Evolutionary conservation across 2,888 invertebrate species (phyloP).

Genomic region (Neelides folsomi): DNA sequence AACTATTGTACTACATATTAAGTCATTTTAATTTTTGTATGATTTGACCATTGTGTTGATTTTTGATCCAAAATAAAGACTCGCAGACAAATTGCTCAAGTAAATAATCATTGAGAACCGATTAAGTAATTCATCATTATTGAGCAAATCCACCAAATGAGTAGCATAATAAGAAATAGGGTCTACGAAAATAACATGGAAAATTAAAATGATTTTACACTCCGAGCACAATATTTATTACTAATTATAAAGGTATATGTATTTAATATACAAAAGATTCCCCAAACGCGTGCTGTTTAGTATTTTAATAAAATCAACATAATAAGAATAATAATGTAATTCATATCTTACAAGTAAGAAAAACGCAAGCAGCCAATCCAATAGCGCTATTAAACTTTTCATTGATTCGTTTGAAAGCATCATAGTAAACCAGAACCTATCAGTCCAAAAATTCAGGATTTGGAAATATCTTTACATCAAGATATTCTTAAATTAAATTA

Average conservation of each 20-base stretch:
- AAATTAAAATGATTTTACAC: too few relatives aligned
- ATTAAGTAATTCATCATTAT: conserved; percentile 4
- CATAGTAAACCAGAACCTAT: conserved; percentile 1
- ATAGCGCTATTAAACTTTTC: conserved; percentile 4
- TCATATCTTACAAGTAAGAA: neutral
- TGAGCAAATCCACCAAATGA: conserved; percentile 7
- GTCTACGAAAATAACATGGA: neutral
- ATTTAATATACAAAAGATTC: too few relatives aligned
- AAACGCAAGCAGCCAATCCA: conserved; percentile 2
- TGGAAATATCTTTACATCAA: too few relatives aligned
- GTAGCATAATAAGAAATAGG: conserved; percentile 6
- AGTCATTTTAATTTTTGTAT: too few relatives aligned
- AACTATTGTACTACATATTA: too few relatives aligned
- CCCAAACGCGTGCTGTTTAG: too few relatives aligned
- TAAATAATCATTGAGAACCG: conserved; percentile 7
- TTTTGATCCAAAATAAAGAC: conserved; percentile 1
- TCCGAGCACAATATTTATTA: too few relatives aligned
- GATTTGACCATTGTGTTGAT: conserved; percentile 2
- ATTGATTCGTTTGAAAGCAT: neutral
- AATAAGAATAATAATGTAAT: too few relatives aligned
- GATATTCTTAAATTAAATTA: too few relatives aligned
- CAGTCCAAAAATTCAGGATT: too few relatives aligned
- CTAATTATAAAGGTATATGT: too few relatives aligned
- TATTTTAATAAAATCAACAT: too few relatives aligned
- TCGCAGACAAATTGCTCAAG: conserved; percentile 3